These are phyloP conservation scores for Valencia hispanica DNA, from an alignment of 2,797 vertebrate species.

Conservation along the genomic window DNA sequence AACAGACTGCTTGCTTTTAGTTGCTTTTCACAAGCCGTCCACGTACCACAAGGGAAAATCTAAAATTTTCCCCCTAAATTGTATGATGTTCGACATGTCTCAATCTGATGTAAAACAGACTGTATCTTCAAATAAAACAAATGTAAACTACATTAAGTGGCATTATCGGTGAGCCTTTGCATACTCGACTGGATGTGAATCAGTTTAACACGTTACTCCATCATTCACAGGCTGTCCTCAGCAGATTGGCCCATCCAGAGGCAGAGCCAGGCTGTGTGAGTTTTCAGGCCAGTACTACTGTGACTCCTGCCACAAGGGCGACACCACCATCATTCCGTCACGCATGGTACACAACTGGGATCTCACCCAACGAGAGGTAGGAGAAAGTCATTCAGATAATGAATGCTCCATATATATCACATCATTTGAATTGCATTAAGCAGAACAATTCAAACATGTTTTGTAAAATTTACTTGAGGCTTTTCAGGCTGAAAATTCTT, in stretches of 20 bases:
- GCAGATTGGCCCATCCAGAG: conserved; percentile 89
- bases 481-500: neutral
- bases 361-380: conserved; percentile 83
- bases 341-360: conserved; percentile 99
- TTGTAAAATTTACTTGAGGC: neutral
- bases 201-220: neutral
- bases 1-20: no score
- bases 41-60: neutral
- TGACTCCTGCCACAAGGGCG: conserved; percentile 88
- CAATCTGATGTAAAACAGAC: neutral
- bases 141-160: neutral
- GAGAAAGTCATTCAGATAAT: conserved; percentile 66
- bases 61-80: neutral
- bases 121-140: neutral
- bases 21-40: no score
- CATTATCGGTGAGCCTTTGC: neutral
- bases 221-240: conserved; percentile 85
- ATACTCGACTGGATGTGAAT: neutral
- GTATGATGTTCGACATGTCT: neutral
- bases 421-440: neutral
- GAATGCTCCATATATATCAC: neutral
- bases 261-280: conserved; percentile 87
- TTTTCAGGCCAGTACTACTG: conserved; percentile 94
- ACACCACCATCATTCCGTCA: conserved; percentile 88
- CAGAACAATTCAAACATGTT: neutral